Evolutionary conservation across 2,797 vertebrate species (phyloP).

Genomic region (Euphonia xanthogaster): DNA sequence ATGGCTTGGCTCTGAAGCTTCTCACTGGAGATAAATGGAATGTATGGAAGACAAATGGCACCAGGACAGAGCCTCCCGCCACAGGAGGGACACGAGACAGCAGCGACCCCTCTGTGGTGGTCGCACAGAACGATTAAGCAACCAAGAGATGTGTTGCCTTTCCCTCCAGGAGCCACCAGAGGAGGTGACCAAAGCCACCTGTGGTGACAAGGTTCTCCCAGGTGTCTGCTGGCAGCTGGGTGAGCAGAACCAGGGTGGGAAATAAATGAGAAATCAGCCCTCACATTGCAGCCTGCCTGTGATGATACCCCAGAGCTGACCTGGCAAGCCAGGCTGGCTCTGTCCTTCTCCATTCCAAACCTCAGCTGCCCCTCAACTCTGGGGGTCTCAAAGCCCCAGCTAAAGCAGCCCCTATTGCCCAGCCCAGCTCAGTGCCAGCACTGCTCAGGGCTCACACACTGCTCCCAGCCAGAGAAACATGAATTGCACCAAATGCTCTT

Average conservation of each 20-base stretch:
- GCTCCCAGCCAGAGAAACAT: background rate
- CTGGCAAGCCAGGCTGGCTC: background rate
- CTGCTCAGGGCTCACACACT: background rate
- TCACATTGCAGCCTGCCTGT: background rate
- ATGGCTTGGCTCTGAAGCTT: constrained; percentile 68
- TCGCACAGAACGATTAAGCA: background rate
- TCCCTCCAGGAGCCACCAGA: background rate
- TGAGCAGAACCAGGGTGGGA: background rate
- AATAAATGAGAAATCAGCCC: background rate
- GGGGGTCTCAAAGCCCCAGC: background rate
- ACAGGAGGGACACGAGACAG: background rate
- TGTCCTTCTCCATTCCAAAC: background rate
- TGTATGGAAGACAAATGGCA: constrained; percentile 53
- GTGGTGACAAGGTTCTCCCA: background rate
- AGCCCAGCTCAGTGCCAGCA: background rate
- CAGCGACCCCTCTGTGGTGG: background rate
- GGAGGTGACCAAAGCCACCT: background rate
- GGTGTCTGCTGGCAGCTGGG: background rate
- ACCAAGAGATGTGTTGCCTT: background rate
- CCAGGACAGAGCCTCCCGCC: background rate
- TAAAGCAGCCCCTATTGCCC: background rate
- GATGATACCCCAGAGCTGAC: background rate
- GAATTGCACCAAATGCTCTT: background rate
- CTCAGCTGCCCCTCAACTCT: background rate
- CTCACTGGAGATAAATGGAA: constrained; percentile 70